Base-by-base conservation (phyloP, 2,113 vertebrate genomes). In the Petromus typicus region DNA sequence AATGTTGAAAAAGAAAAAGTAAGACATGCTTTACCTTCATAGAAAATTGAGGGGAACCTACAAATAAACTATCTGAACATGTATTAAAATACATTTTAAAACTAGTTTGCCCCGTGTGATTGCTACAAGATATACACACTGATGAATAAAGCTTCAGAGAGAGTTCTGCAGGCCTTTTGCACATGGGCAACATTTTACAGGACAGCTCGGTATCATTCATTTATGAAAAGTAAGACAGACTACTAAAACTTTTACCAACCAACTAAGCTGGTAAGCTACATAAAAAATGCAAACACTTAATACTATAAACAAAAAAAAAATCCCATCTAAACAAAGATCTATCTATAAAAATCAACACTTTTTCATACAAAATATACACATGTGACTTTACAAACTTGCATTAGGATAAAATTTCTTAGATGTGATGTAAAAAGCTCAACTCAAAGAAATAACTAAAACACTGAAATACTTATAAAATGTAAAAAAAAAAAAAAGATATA, bases 341-440 rank as follows among this genome's bases (percentile, higher is more conserved):
- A n/a, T 67, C 40, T 32, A 79, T 80, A 87, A 82, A 94, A 78
- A 73, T 71, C n/a, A 93, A 73, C 32, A 91, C 16, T 92, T 32
- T 91, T 91, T 79, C 40, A 86, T 90, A 78, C n/a, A 94, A 95
- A 94, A 91, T 64, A 11, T 40, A 86, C 37, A 57, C 51, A 59
- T 25, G 23, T 43, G 27, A 22, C 3, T 69, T 96, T 89, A 85
- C 43, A 79, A 87, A 66, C 5, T 34, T 90, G 32, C 3, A 13
- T 78, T 57, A 95, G 23, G 8, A 51, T 2, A 80, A 23, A 94
- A 93, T 89, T 95, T 96, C 59, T 27, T 63, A 91, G 14, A 89
- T 4, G 80, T 69, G 4, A 9, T 81, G 30, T 13, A 45, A 81
- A 90, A 93, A 89, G 14, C 6, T 30, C 66, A 82, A 78, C 34